Base-by-base conservation (phyloP, 2,888 invertebrate genomes). In the Chaetoderma sp. region DNA sequence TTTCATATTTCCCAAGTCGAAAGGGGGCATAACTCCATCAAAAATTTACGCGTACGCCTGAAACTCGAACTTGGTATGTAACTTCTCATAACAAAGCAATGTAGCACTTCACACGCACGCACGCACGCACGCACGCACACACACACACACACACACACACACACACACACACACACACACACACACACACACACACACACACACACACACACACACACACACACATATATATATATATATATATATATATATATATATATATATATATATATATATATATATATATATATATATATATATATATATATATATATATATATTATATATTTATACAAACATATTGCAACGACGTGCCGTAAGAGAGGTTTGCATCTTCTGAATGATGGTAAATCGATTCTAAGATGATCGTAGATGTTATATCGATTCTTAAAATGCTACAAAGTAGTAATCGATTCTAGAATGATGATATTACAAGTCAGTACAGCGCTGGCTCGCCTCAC, bases 241-340 rank as follows among this genome's bases (percentile, higher is more conserved):
- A 27, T 68, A 36, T 70, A 45, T 64, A 44, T 57, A 45, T 56
- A 45, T 68, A 30, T 68, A 44, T 52, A 30, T 55, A 44, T 68
- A 27, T 63, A 39, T 70, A 27, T 64, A 36, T 70, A 50, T 70
- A 63, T 69, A 36, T 69, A 21, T 70, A 36, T 67, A 36, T 70
- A 52, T 69, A 39, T 69, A 21, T 55, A n/a, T 8, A 5, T 33
- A 16, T 1, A 42, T 30, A 30, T 10, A 50, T 58, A 42, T 45
- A 4, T 21, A 27, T 69, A 33, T 63, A 39, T 63, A 28, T 61
- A 27, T 44, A 23, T 61, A 42, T 16, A 32, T 21, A 62, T n/a
- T 39, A 33, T 25, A 36, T 52, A 28, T 45, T 23, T 45, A 45
- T 16, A 45, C 16, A 45, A 23, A 45, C 25, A 45, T 45, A 45